A percentile compares a stretch with the other conserved stretches of the same genome.
phyloP scores from a whole-genome alignment of 1,140 invertebrate species.

The Drosophila repletoides region DNA sequence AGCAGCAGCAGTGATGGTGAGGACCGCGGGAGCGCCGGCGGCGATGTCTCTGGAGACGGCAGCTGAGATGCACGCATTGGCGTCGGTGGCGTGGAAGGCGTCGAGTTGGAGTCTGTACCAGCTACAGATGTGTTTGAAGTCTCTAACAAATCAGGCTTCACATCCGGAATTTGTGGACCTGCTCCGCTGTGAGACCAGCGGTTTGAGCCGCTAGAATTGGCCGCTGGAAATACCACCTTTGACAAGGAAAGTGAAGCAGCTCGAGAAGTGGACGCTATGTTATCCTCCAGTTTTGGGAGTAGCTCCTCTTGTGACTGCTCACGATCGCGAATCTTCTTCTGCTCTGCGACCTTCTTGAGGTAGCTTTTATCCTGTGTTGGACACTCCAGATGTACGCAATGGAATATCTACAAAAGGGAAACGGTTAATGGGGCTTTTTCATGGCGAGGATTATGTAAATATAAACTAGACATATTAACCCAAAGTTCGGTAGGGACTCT shows the following conservation, averaged over 20 bases:
- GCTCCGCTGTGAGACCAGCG: not conserved
- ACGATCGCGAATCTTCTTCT: slow-evolving; percentile 16
- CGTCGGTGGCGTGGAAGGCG: slow-evolving; percentile 17
- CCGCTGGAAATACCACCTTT: not conserved
- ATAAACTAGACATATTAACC: not conserved
- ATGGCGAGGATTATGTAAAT: no score
- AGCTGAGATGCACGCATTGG: no score
- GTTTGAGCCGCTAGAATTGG: not conserved
- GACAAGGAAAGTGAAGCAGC: slow-evolving; percentile 16
- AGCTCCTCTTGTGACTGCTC: not conserved
- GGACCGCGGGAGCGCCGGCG: not conserved
- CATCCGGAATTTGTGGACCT: no score
- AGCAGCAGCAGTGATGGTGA: not conserved
- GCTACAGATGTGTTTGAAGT: not conserved
- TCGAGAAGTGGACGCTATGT: slow-evolving; percentile 49
- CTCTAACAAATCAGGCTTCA: not conserved
- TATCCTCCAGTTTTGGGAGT: slow-evolving; percentile 1
- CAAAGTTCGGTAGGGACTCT: not conserved
- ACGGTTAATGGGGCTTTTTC: no score
- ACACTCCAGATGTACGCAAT: slow-evolving; percentile 98
- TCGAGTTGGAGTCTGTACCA: not conserved
- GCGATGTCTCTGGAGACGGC: no score
- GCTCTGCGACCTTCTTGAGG: slow-evolving; percentile 52
- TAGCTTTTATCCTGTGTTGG: slow-evolving; percentile 86
- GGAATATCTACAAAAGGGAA: slow-evolving; percentile 94